Conservation (phyloP, 1,140 invertebrate species). For the Aleiodes sp. region DNA sequence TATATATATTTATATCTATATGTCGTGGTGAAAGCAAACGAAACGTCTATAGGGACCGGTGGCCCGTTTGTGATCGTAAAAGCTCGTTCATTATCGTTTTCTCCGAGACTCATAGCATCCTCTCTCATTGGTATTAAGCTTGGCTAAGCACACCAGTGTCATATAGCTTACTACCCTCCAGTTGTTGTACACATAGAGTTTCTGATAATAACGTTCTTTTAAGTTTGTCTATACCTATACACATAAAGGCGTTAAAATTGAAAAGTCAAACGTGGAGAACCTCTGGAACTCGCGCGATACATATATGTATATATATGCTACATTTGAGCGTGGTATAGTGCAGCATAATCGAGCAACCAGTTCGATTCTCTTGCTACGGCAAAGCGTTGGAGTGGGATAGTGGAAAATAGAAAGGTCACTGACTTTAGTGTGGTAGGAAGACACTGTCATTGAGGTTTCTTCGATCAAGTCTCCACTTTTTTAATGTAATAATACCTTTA, state of each 20-base stretch:
- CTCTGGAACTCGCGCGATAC: not conserved
- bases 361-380: no score
- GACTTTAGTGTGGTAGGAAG: no score
- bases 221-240: not conserved
- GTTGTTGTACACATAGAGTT: no score
- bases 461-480: no score
- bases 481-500: no score
- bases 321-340: not conserved
- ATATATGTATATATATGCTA: not conserved
- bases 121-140: constrained; percentile 7
- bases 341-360: no score
- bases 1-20: no score
- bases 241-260: not conserved
- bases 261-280: constrained; percentile 28
- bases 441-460: no score
- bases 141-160: constrained; percentile 16
- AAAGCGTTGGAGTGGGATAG: no score
- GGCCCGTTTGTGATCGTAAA: constrained; percentile 25
- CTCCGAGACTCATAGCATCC: not conserved
- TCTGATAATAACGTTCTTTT: no score
- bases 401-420: no score
- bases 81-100: constrained; percentile 31
- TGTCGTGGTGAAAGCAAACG: not conserved
- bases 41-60: constrained; percentile 23
- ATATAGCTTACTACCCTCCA: no score